Percentiles rank a stretch among this genome's conserved stretches.
Conservation (phyloP, 2,797 vertebrate genomes). For the Pyrocephalus nanus region DNA sequence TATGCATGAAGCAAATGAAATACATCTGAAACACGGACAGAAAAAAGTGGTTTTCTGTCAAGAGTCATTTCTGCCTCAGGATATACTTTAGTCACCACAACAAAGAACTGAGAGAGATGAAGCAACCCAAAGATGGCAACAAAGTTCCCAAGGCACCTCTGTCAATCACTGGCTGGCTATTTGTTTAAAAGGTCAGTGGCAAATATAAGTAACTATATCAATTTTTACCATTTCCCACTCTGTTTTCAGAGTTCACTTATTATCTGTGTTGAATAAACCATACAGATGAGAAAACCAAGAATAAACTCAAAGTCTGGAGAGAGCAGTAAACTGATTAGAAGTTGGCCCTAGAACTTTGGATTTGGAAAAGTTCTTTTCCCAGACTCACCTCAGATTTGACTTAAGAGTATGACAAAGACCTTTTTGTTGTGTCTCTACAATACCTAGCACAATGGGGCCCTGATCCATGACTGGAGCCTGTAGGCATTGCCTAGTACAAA, state of each 20-base stretch:
- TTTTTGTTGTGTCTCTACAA: conserved; percentile 58
- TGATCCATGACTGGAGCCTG: conserved; percentile 48
- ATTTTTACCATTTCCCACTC: neutral
- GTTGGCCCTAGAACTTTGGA: neutral
- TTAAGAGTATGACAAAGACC: conserved; percentile 51
- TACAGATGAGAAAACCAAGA: conserved; percentile 19
- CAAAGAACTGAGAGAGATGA: neutral
- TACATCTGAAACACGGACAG: neutral
- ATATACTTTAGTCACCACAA: neutral
- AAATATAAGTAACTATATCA: neutral
- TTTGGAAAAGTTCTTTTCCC: conserved; percentile 38
- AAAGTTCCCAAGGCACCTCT: neutral
- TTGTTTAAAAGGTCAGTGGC: neutral
- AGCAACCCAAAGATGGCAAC: neutral
- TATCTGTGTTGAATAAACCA: neutral
- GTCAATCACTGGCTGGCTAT: neutral
- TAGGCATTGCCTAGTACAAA: conserved; percentile 57
- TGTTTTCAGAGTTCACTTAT: neutral
- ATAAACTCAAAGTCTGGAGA: neutral
- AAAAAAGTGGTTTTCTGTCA: neutral
- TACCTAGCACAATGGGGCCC: conserved; percentile 45
- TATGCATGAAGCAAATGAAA: neutral
- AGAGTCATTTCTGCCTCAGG: neutral
- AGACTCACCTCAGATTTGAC: conserved; percentile 45
- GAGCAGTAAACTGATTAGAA: conserved; percentile 20